These are phyloP conservation scores for Carassius carassius DNA, from an alignment of 2,113 vertebrate genomes.

Conservation along the genomic window DNA sequence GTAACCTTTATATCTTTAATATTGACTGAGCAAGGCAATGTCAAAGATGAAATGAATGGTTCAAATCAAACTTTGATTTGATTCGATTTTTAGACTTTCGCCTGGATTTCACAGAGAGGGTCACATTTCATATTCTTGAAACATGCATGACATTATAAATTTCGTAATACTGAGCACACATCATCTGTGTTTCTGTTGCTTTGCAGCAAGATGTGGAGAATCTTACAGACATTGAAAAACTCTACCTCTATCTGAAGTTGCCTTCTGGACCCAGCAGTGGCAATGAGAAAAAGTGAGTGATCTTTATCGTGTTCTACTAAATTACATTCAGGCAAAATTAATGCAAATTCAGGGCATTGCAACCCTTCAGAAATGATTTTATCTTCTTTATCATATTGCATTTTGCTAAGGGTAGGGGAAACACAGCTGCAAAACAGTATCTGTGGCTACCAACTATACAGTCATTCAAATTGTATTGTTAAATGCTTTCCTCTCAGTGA, in stretches of 20 bases:
- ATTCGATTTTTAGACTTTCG: too few species aligned
- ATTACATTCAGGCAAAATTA: background rate
- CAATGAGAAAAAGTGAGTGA: conserved; percentile 87
- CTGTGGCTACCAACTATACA: background rate
- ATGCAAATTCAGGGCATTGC: background rate
- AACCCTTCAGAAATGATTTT: background rate
- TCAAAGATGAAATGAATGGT: too few species aligned
- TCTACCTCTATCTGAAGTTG: conserved; percentile 99
- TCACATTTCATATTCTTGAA: background rate
- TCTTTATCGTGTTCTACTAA: too few species aligned
- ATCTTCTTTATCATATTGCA: background rate
- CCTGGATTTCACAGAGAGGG: too few species aligned
- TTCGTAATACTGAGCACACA: background rate
- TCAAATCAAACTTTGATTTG: too few species aligned
- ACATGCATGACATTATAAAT: background rate
- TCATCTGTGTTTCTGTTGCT: conserved; percentile 42
- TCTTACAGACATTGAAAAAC: conserved; percentile 99
- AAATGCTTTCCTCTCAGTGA: conserved; percentile 73
- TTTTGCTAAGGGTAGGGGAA: background rate
- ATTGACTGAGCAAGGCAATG: too few species aligned
- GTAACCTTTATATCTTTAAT: too few species aligned
- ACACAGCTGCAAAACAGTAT: background rate
- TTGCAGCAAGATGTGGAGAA: conserved; percentile 99
- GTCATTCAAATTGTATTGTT: background rate
- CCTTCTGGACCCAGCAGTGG: conserved; percentile 92